Base-by-base conservation (phyloP, 2,797 vertebrate genomes). In the Borostomias antarcticus region DNA sequence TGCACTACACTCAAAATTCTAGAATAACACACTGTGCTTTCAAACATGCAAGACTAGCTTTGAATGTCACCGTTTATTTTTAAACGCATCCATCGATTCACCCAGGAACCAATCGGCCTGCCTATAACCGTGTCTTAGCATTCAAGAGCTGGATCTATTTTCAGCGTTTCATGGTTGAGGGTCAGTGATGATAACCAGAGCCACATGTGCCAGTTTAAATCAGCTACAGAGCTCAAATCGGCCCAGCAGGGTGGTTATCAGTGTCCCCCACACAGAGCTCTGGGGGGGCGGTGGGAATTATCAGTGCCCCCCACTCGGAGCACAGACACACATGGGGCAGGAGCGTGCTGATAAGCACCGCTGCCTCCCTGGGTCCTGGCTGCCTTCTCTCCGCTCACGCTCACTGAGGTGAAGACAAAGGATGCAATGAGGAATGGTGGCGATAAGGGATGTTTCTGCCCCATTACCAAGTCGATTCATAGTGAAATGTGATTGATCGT, bases 301-400 rank as follows among this genome's bases (percentile, higher is more conserved):
- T 75, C 69, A 69, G 50, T 15, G 43, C 13, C 21, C 33, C 51
- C n/a, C n/a, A n/a, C n/a, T n/a, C n/a, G n/a, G n/a, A n/a, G n/a
- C n/a, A n/a, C n/a, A n/a, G 52, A 28, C 47, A 54, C 81, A 82
- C 76, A 74, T 73, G 83, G 81, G 80, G 78, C 77, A 85, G 86
- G 85, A 92, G 89, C 84, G 82, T 81, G 73, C 84, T 87, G 90
- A 92, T 92, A 91, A 91, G 86, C 80, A 30, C 78, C 72, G 82
- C 81, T 60, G 62, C 69, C 80, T 73, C 83, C 77, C 79, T 63
- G 72, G 72, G 69, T 64, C 70, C 82, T n/a, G n/a, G n/a, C n/a
- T 54, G 64, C 82, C 74, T 77, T 78, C 60, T 78, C 68, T 77
- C 70, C 61, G n/a, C 65, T 77, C 78, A 75, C 76, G 29, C 76